Evolutionary conservation across 2,797 vertebrate species (phyloP).

Genomic region (Falco novaeseelandiae): DNA sequence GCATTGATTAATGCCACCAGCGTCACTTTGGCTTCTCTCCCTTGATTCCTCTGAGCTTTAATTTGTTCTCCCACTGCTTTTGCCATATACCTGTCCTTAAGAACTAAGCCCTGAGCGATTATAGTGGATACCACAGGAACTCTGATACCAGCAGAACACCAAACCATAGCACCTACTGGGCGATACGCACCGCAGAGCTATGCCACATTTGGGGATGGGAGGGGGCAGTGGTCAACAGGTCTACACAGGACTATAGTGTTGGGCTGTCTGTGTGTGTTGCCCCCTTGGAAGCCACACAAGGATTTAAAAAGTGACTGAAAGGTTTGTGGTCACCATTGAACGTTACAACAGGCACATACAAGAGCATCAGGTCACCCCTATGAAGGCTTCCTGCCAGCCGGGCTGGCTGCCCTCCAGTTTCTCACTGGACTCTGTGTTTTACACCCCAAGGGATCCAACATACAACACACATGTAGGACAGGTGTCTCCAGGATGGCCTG

Average conservation of each 20-base stretch:
- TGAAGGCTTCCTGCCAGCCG: background rate
- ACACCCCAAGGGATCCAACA: background rate
- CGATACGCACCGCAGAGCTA: too few species aligned
- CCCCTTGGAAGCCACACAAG: background rate
- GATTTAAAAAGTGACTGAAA: background rate
- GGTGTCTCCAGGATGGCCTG: background rate
- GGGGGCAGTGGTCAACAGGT: background rate
- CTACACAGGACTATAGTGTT: background rate
- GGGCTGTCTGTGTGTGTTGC: background rate
- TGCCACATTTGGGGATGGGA: background rate
- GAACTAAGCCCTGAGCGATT: background rate
- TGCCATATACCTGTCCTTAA: background rate
- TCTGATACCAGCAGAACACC: too few species aligned
- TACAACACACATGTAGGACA: background rate
- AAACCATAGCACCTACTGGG: too few species aligned
- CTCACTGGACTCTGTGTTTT: too few species aligned
- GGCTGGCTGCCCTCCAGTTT: background rate
- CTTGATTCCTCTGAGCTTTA: background rate
- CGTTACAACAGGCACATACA: rapidly evolving
- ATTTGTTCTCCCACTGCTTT: background rate
- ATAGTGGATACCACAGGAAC: too few species aligned
- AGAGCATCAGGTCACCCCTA: background rate
- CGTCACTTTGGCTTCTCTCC: background rate
- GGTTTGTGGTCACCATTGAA: background rate
- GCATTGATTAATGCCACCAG: background rate